A percentile compares a stretch with the other conserved stretches of the same genome.
Evolutionary conservation across 1,140 invertebrate genomes (phyloP).

Genomic region (Mycetomoellerius zeteki): DNA sequence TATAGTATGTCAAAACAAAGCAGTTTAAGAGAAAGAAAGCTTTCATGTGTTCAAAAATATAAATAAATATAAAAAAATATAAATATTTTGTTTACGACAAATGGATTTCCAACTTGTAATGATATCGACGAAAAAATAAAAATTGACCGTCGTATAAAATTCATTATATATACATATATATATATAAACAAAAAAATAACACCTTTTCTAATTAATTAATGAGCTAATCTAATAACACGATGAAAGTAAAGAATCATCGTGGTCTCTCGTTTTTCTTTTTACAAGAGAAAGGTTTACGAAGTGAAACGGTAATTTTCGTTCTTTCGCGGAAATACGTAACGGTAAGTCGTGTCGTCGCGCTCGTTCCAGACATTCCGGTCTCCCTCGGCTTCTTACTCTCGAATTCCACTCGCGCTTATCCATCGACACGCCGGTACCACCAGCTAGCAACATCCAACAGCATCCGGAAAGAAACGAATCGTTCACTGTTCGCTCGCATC

Average conservation of each 20-base stretch:
- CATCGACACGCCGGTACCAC: background rate
- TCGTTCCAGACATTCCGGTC: conserved; percentile 68
- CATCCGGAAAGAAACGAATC: conserved; percentile 54
- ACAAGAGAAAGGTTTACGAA: conserved; percentile 11
- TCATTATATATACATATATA: too few species aligned
- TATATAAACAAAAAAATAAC: background rate
- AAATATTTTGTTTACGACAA: background rate
- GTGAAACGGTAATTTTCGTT: conserved; percentile 37
- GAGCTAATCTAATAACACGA: background rate
- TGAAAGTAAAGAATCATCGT: background rate
- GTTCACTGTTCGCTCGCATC: conserved; percentile 3
- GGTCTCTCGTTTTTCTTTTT: background rate
- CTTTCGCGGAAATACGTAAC: conserved; percentile 68
- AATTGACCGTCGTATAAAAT: background rate
- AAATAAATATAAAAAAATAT: too few species aligned
- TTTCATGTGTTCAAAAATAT: background rate
- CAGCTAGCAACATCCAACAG: conserved; percentile 2
- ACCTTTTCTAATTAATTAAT: background rate
- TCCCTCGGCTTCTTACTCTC: conserved; percentile 59
- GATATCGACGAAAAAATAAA: background rate
- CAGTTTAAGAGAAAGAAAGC: background rate
- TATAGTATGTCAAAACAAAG: background rate
- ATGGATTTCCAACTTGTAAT: background rate
- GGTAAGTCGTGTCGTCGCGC: conserved; percentile 66
- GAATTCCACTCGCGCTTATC: conserved; percentile 65